Percentiles rank a stretch among this genome's conserved stretches.
phyloP scores from a whole-genome alignment of 2,888 invertebrate species.

The Agrotis ipsilon region DNA sequence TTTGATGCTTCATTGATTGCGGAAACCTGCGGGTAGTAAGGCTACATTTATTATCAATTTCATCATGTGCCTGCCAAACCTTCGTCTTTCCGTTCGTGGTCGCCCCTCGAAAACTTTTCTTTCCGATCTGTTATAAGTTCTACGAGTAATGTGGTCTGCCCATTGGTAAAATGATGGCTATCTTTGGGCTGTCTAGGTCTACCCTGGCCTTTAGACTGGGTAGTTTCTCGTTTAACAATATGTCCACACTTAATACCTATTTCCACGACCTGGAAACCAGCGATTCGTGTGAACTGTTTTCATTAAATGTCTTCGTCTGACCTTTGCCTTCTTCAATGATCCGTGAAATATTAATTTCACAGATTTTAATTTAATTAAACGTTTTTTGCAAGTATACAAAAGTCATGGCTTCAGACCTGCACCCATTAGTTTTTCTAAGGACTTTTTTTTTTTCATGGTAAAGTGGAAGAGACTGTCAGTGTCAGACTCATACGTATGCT shows the following conservation, averaged over 20 bases:
- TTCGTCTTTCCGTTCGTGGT: no score
- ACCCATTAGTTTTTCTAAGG: background rate
- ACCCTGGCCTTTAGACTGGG: background rate
- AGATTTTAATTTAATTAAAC: constrained; percentile 25
- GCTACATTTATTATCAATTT: no score
- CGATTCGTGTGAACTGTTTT: constrained; percentile 17
- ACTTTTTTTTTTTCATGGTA: no score
- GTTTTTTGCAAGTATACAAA: background rate
- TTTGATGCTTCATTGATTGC: constrained; percentile 2
- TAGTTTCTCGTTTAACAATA: no score
- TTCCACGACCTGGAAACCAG: background rate
- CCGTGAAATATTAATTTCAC: constrained; percentile 42
- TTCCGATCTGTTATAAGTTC: no score
- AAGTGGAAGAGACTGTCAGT: no score
- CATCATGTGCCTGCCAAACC: no score
- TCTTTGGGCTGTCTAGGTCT: background rate
- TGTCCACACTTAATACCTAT: no score
- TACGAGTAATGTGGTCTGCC: no score
- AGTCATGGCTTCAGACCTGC: background rate
- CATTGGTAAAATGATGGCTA: background rate
- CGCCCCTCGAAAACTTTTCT: no score
- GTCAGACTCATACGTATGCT: no score
- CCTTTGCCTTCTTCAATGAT: constrained; percentile 36
- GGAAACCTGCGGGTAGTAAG: background rate
- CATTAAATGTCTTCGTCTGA: constrained; percentile 15